Base-by-base conservation (phyloP, 2,888 invertebrate genomes). In the Leptinotarsa rubiginosa region DNA sequence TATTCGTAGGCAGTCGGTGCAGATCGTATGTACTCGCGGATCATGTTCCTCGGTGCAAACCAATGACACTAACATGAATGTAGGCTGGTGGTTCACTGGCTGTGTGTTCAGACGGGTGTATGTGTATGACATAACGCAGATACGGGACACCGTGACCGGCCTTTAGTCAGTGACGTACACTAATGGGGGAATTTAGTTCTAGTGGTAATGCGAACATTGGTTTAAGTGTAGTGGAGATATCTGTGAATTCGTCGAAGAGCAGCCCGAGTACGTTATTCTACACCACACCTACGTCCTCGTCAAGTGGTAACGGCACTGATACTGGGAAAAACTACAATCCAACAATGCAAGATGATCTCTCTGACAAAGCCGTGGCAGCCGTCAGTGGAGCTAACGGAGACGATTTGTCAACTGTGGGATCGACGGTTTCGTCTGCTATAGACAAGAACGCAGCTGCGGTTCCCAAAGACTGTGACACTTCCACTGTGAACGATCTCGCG, bases 161-260 rank as follows among this genome's bases (percentile, higher is more conserved):
- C 82, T 83, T 83, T 77, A 81, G 82, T 80, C 84, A 84, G 85
- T 84, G 85, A 86, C 85, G 83, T 85, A 84, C 84, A 84, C 87
- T 87, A 86, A 88, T 88, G 88, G 88, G 88, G 86, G 88, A 88
- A 85, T 88, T 88, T 86, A 88, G 86, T 85, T 86, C 88, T 83
- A 88, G 87, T 86, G 86, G 85, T 81, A 87, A 87, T 85, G 83
- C 87, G 82, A 88, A 87, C 84, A 87, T 87, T 82, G 87, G 87
- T 84, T 86, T 87, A 83, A 87, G 87, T 86, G 86, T 87, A 75
- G 87, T 87, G 79, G 88, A 88, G 81, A 85, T 87, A 83, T 82
- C 86, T 76, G 86, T 86, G 79, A 87, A 85, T 81, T 81, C 85
- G 77, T 81, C 83, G 65, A 87, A 86, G 78, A 84, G 80, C 77